Evolutionary conservation across 2,113 vertebrate genomes (phyloP), one percentile per base, ranked within the genome.

Genomic region (Lepisosteus oculatus): DNA sequence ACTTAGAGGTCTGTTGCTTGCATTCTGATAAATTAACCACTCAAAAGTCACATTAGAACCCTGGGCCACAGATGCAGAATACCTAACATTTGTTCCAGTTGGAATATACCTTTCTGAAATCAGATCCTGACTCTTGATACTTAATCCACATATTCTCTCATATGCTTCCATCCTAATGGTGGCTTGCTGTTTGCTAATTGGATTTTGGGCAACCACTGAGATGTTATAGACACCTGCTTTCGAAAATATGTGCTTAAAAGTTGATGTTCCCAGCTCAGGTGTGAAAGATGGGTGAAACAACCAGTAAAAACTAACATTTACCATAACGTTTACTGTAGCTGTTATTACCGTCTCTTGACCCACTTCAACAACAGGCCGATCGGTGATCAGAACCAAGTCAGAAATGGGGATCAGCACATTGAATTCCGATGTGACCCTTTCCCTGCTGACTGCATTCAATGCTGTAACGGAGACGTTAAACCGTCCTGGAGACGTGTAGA

Each of bases 21-120:
- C 66, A n/a, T 67, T 73, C 14, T 77, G 85, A 6, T 59, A 68
- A 55, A 72, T 74, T 3, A 77, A 42, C 93, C 91, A 94, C 4
- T 73, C 65, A 67, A 83, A 94, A 2, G 84, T 85, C 3, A 93
- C 74, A 73, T 87, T 90, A 43, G 90, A 92, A 13, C 92, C 92
- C 43, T 70, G 77, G 8, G 57, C 67, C 29, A 90, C 61, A 65
- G 76, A 81, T 15, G 87, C 86, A 4, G 43, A 73, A 55, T 90
- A 85, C 3, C 71, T 41, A 3, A 88, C 47, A 3, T 74, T 74
- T 70, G 90, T 82, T n/a, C 77, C 73, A 9, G 88, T 77, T 3
- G 87, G 82, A 69, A 85, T 45, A 62, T 86, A 91, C 4, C 84
- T 87, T 12, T 64, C 65, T n/a, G 79, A 74, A 17, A 69, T 78